These are phyloP conservation scores for Lontra canadensis DNA, from an alignment of 2,113 vertebrate species.

Conservation along the genomic window DNA sequence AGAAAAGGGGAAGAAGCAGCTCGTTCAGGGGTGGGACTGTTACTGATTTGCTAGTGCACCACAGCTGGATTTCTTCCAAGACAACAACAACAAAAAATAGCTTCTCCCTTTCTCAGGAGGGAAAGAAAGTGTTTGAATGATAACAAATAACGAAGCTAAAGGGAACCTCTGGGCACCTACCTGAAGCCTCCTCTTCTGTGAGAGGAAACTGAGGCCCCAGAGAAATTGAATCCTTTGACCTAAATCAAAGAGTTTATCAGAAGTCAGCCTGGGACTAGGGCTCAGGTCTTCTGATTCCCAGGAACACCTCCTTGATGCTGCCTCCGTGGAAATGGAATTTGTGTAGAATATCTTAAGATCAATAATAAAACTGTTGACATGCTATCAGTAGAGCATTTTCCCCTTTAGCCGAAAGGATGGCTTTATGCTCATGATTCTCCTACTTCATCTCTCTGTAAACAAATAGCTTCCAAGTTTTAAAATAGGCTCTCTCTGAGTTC, in stretches of 20 bases:
- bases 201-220: background rate
- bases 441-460: background rate
- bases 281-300: background rate
- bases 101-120: background rate
- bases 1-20: background rate
- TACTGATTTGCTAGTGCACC: accelerated
- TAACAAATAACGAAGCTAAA: background rate
- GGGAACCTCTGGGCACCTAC: background rate
- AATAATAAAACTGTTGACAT: background rate
- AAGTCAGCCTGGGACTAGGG: background rate
- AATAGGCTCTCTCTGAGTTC: background rate
- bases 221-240: background rate
- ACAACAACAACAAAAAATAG: background rate
- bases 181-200: background rate
- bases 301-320: background rate
- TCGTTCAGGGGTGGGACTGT: background rate
- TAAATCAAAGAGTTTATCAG: background rate
- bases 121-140: background rate
- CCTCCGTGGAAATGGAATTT: background rate
- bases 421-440: background rate
- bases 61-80: background rate
- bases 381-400: background rate
- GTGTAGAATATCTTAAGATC: background rate
- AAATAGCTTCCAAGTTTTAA: background rate
- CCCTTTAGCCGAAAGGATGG: background rate